phyloP scores from a whole-genome alignment of 2,113 vertebrate genomes.

The Synodontis membranacea region DNA sequence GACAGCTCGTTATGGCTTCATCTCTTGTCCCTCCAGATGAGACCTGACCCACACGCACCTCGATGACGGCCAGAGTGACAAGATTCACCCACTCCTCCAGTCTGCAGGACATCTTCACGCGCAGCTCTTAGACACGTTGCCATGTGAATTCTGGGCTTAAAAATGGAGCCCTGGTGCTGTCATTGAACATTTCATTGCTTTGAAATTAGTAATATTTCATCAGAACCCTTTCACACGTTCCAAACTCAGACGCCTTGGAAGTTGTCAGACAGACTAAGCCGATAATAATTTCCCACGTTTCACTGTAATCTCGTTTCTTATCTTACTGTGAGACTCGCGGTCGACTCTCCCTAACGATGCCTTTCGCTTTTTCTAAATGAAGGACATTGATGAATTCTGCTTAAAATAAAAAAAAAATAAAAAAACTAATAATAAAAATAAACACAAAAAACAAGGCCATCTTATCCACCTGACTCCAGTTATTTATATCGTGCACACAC shows the following conservation, averaged over 20 bases:
- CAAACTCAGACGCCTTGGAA: neutral
- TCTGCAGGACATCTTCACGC: neutral
- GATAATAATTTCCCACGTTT: neutral
- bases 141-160: neutral
- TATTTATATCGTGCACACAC: neutral
- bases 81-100: neutral
- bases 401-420: neutral
- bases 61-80: neutral
- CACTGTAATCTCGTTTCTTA: neutral
- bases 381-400: neutral
- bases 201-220: neutral
- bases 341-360: neutral
- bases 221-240: neutral
- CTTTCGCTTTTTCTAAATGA: neutral
- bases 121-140: neutral
- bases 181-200: neutral
- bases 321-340: neutral
- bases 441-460: neutral
- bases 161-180: neutral
- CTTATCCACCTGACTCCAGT: neutral
- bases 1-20: constrained; percentile 11
- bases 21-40: neutral
- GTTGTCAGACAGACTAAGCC: neutral
- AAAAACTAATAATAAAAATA: neutral
- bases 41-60: constrained; percentile 1